Evolutionary conservation across 2,113 vertebrate genomes (phyloP), one percentile per base, ranked within the genome.

Genomic region (Lophius piscatorius): DNA sequence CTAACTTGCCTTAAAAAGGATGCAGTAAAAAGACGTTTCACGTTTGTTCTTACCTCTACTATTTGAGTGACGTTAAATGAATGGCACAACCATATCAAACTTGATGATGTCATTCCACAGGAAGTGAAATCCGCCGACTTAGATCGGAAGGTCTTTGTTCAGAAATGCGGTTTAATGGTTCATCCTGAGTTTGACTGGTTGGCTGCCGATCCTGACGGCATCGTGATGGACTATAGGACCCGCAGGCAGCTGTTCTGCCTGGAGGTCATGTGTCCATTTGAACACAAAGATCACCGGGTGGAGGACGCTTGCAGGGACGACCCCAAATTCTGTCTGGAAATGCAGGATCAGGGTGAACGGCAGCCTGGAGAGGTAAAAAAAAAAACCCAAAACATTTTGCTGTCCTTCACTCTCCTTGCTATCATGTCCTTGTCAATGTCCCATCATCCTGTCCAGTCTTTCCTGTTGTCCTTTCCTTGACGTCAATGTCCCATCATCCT

Each of bases 191-290:
- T 87, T 2, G 7, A 60, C 1, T 95, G 94, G 94, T 75, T 94
- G 2, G 94, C 92, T 0, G 94, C 92, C 9, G 94, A 93, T 74
- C 94, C 94, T 0, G 94, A 95, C 0, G 94, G 93, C 2, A 22
- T 95, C 2, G 81, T 94, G 76, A 86, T n/a, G 9, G 92, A 94
- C 28, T 44, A 3, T 0, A 24, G 0, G 14, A 93, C 83, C 0
- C 86, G 90, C 17, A 71, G 85, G 49, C 6, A 57, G 14, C 69
- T 93, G 59, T 78, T 91, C 47, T 71, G 91, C 33, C 67, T 94
- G 81, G 94, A 94, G 70, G 92, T 94, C 23, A 95, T 94, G 78
- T 94, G 94, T 85, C 93, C 94, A 14, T 92, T 86, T 71, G 94
- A 95, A 59, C 93, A 95, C 81, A 81, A 87, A 34, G 14, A 91